Percentiles rank a stretch among this genome's conserved stretches.
phyloP scores from a whole-genome alignment of 2,888 invertebrate genomes.

The Dasypolia templi region DNA sequence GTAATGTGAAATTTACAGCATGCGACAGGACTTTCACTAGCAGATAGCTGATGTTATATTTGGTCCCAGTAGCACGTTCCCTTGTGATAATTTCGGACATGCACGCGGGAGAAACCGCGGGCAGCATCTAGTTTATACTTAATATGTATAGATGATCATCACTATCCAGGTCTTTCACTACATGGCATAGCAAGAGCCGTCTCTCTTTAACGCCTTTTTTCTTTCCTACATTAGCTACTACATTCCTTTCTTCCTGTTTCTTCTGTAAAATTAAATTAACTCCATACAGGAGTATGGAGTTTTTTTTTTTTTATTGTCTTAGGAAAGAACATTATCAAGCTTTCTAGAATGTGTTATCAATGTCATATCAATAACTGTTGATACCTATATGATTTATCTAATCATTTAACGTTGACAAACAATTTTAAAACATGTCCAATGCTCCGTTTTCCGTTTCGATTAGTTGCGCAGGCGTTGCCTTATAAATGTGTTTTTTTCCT shows the following conservation, averaged over 20 bases:
- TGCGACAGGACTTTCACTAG: no score
- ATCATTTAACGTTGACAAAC: conserved; percentile 48
- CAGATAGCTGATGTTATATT: no score
- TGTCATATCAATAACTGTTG: conserved; percentile 43
- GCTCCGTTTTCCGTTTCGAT: conserved; percentile 34
- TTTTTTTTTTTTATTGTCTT: no score
- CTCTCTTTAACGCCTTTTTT: not conserved
- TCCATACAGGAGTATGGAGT: no score
- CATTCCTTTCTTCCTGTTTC: not conserved
- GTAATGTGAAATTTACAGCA: no score
- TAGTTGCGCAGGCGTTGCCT: conserved; percentile 1
- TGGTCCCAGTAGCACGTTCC: no score
- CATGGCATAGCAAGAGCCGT: not conserved
- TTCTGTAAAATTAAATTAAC: conserved; percentile 1
- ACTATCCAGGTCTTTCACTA: not conserved
- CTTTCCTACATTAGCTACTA: not conserved
- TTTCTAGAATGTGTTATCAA: conserved; percentile 45
- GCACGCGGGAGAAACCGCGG: no score
- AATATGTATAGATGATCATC: not conserved
- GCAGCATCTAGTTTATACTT: no score
- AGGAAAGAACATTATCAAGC: conserved; percentile 34
- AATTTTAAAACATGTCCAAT: conserved; percentile 10
- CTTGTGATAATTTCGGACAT: no score
- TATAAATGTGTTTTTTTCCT: conserved; percentile 10
- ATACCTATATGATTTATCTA: conserved; percentile 29